These are phyloP conservation scores for Streblospio benedicti DNA, from an alignment of 1,140 invertebrate genomes.

Conservation along the genomic window DNA sequence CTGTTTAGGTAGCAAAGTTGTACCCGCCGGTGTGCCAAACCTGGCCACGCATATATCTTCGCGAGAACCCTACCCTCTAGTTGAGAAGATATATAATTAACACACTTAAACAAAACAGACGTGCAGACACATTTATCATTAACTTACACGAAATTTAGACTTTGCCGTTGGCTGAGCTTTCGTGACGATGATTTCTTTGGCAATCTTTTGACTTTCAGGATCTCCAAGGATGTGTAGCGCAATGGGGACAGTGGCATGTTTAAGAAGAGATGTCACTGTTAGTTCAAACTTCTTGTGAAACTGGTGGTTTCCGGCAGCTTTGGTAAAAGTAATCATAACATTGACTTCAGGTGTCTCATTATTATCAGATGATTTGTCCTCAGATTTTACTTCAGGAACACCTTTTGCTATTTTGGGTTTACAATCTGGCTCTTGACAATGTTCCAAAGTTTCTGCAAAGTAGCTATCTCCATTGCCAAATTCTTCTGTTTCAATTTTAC, in stretches of 20 bases:
- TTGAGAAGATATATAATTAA: neutral
- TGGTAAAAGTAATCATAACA: slow-evolving; percentile 52
- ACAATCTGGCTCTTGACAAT: too few relatives aligned
- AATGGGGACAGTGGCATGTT: slow-evolving; percentile 49
- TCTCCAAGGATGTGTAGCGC: slow-evolving; percentile 63
- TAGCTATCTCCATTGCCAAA: too few relatives aligned
- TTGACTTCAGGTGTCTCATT: slow-evolving; percentile 23
- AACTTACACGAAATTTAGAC: neutral
- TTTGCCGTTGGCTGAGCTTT: neutral
- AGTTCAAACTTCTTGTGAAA: slow-evolving; percentile 55
- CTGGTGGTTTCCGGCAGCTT: slow-evolving; percentile 53
- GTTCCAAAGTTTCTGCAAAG: too few relatives aligned
- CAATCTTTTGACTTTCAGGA: slow-evolving; percentile 55
- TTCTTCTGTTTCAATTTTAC: too few relatives aligned
- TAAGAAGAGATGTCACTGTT: slow-evolving; percentile 55
- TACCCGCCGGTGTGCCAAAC: neutral
- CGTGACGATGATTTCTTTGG: slow-evolving; percentile 48
- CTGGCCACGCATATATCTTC: neutral
- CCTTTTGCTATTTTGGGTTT: too few relatives aligned
- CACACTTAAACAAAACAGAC: neutral
- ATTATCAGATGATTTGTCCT: too few relatives aligned
- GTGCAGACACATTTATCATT: neutral
- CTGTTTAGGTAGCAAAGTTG: neutral
- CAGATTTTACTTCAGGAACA: too few relatives aligned
- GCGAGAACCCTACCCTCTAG: neutral